Evolutionary conservation across 1,140 invertebrate species (phyloP).

Genomic region (Bactericera cockerelli): DNA sequence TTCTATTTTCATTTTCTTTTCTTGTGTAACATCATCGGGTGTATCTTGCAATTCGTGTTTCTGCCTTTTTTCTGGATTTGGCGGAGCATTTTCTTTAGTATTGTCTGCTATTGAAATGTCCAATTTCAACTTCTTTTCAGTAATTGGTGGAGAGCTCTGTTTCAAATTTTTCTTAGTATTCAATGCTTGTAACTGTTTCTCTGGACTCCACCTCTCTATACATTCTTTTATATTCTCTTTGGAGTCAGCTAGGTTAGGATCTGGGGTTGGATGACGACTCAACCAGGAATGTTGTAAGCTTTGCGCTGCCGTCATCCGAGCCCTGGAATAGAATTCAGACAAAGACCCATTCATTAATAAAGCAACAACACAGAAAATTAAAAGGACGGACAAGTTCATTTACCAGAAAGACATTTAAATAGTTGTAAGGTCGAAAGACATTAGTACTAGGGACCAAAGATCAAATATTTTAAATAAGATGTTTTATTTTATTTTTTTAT

Average conservation of each 20-base stretch:
- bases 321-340: slow-evolving; percentile 39
- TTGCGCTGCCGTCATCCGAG: slow-evolving; percentile 50
- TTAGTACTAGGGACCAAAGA: too few species aligned
- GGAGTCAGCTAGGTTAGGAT: slow-evolving; percentile 25
- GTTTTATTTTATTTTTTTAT: too few species aligned
- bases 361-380: slow-evolving; percentile 4
- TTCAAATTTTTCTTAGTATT: slow-evolving; percentile 7
- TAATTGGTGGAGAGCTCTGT: background rate
- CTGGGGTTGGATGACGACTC: slow-evolving; percentile 29
- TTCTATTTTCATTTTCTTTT: background rate
- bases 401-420: background rate
- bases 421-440: too few species aligned
- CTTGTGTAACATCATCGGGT: background rate
- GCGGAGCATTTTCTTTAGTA: background rate
- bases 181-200: background rate
- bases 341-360: slow-evolving; percentile 27
- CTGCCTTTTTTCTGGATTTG: background rate
- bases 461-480: too few species aligned
- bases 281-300: slow-evolving; percentile 63
- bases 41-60: background rate
- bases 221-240: slow-evolving; percentile 71
- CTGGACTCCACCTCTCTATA: slow-evolving; percentile 58
- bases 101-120: background rate
- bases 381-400: slow-evolving; percentile 8
- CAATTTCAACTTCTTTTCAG: slow-evolving; percentile 6